A percentile compares a stretch with the other conserved stretches of the same genome.
Evolutionary conservation across 2,113 vertebrate genomes (phyloP).

Genomic region (Platichthys stellatus): DNA sequence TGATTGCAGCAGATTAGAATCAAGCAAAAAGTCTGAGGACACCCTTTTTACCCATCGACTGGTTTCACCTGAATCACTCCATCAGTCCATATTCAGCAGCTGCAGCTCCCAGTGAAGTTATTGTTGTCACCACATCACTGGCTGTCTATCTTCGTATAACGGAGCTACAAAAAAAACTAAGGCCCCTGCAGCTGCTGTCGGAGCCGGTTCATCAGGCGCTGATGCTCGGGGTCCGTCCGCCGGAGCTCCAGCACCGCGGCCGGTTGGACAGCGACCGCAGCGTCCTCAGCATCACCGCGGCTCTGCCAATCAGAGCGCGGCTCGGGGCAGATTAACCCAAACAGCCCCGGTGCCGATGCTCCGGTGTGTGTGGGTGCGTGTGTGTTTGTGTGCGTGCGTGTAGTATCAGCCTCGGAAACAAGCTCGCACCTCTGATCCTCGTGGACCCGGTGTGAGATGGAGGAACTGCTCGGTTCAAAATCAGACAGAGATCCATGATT

Average conservation of each 20-base stretch:
- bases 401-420: constrained; percentile 59
- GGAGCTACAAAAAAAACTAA: background rate
- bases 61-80: constrained; percentile 2
- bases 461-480: too few relatives aligned
- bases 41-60: background rate
- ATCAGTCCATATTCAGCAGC: background rate
- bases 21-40: background rate
- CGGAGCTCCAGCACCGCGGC: constrained; percentile 64
- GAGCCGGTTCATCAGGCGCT: constrained; percentile 19
- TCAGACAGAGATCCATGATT: background rate
- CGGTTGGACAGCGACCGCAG: constrained; percentile 72
- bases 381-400: background rate
- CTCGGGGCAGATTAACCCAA: constrained; percentile 70
- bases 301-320: constrained; percentile 76
- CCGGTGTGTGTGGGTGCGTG: constrained; percentile 4
- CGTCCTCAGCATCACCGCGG: constrained; percentile 68
- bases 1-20: too few relatives aligned
- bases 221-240: constrained; percentile 20
- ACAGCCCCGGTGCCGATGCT: constrained; percentile 49
- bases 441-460: constrained; percentile 19
- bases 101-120: background rate
- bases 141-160: constrained; percentile 9
- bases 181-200: constrained; percentile 15
- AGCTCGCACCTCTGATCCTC: constrained; percentile 40
- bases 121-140: constrained; percentile 3